Evolutionary conservation across 2,797 vertebrate genomes (phyloP), one percentile per base, ranked within the genome.

Genomic region (Ambastaia sidthimunki): DNA sequence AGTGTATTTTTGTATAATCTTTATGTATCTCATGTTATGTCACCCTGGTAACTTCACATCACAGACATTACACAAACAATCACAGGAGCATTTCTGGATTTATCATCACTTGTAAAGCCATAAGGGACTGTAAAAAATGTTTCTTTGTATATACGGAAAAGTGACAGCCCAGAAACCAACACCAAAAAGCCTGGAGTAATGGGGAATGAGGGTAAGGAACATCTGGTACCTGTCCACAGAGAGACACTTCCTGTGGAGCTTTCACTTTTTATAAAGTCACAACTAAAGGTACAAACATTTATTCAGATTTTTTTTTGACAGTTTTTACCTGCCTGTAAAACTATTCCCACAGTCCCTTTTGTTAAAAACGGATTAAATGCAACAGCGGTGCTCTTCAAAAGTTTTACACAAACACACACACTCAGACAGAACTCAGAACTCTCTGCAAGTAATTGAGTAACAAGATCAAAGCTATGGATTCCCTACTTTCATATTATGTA

Each of bases 201-300:
- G 23, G 12, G 68, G 34, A 57, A 69, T 48, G 7, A 13, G 59
- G 28, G 66, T 68, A 47, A 59, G 69, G 69, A 70, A 50, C 55
- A 37, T 69, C 41, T 23, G 75, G 23, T 78, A 48, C 28, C 66
- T 23, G 66, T 77, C 75, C 76, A 48, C 41, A 1, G 54, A 59
- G 25, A 77, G 74, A 47, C 65, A 31, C 5, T 31, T 70, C 55
- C 41, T 50, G 37, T n/a, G 57, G 59, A 34, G 59, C n/a, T 28
- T 31, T 47, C 54, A 25, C 23, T 48, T 70, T 48, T 48, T n/a
- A 70, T 70, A 70, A 62, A 69, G 11, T 28, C 66, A 18, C 0
- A 7, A 69, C 55, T 31, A 77, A 70, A 59, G 11, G 16, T 57
- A 41, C 54, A 57, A 13, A 57, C 11, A 68, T 68, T 21, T 23